Evolutionary conservation across 2,113 vertebrate species (phyloP).

Genomic region (Sprattus sprattus): DNA sequence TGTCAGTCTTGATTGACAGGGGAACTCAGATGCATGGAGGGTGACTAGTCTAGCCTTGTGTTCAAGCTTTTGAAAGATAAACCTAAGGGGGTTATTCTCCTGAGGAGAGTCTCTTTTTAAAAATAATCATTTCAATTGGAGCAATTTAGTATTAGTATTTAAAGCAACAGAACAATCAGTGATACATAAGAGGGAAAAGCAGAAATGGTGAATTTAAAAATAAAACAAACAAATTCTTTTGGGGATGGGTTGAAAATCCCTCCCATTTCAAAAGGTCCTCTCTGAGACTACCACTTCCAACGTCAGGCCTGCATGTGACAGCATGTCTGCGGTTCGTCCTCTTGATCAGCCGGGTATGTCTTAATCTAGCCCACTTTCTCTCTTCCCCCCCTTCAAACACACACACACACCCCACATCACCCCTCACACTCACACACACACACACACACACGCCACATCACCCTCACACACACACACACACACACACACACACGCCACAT

Average conservation of each 20-base stretch:
- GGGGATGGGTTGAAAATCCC: not conserved
- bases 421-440: not conserved
- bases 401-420: not conserved
- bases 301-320: not conserved
- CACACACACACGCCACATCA: not conserved
- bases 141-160: not conserved
- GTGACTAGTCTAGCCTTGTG: not conserved
- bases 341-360: not conserved
- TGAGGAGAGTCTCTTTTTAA: not conserved
- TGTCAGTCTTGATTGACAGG: not conserved
- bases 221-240: not conserved
- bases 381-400: not conserved
- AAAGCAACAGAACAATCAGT: not conserved
- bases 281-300: not conserved
- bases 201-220: not conserved
- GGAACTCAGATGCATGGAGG: not conserved
- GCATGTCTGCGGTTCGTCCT: not conserved
- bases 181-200: not conserved
- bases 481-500: not conserved
- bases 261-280: not conserved
- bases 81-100: not conserved
- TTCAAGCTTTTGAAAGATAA: not conserved
- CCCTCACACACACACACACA: not conserved
- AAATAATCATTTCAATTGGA: not conserved
- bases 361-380: constrained; percentile 2